A percentile compares a stretch with the other conserved stretches of the same genome.
These are phyloP conservation scores for Protonibea diacanthus DNA, from an alignment of 2,797 vertebrate genomes.

Conservation along the genomic window DNA sequence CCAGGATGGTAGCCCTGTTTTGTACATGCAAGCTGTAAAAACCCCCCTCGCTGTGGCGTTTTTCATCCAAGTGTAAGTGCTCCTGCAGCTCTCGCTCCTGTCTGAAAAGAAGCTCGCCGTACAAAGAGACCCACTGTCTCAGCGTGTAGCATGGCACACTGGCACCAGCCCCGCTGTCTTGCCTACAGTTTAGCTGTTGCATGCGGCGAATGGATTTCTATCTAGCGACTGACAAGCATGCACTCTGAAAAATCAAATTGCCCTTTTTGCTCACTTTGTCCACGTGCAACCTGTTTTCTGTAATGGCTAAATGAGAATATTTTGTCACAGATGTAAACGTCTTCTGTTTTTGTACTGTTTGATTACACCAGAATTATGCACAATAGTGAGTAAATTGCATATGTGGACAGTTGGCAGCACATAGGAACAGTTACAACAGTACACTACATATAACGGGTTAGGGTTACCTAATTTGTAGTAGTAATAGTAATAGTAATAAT, in stretches of 20 bases:
- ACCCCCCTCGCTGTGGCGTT: conserved; percentile 47
- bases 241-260: too few relatives aligned
- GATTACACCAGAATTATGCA: background rate
- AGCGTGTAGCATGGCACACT: conserved; percentile 64
- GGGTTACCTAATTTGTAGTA: too few relatives aligned
- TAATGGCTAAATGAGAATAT: background rate
- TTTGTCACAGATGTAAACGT: background rate
- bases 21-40: conserved; percentile 42
- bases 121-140: conserved; percentile 73
- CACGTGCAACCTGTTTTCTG: background rate
- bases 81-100: conserved; percentile 69
- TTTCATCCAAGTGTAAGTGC: conserved; percentile 64
- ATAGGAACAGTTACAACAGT: too few relatives aligned
- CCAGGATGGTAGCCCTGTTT: conserved; percentile 40
- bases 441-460: too few relatives aligned
- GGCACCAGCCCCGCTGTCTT: conserved; percentile 63
- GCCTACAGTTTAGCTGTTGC: conserved; percentile 44
- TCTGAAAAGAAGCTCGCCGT: conserved; percentile 51
- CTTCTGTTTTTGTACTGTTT: background rate
- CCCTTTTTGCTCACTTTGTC: too few relatives aligned
- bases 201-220: conserved; percentile 39
- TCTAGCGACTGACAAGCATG: conserved; percentile 24
- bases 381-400: background rate
- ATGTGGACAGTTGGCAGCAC: too few relatives aligned
- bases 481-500: too few relatives aligned